Base-by-base conservation (phyloP, 2,888 invertebrate species). In the Tetheella fluctuosa region DNA sequence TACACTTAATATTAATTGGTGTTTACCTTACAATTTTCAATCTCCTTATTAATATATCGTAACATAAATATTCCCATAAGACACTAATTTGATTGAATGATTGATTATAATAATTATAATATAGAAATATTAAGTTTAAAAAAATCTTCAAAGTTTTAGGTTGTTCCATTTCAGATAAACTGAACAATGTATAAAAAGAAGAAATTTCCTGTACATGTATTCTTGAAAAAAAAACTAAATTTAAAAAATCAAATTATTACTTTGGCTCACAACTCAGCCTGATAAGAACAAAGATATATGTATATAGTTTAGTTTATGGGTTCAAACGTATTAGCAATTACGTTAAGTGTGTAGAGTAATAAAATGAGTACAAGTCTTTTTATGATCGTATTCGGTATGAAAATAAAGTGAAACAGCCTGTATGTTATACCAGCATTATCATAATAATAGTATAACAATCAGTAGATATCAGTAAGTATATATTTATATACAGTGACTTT, bases 21-120 rank as follows among this genome's bases (percentile, higher is more conserved):
- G 87, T 88, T 85, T 78, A 76, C 79, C 79, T 83, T 86, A 85
- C 84, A 84, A 69, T 72, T 71, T 76, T 34, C 55, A 34, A 23
- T 25, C 23, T 54, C 53, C 53, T 54, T 28, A 54, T 30, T 65
- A 54, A 60, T 57, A 60, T 65, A 60, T 54, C 34, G 34, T 20
- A 20, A 58, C 23, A 57, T 56, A 48, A 42, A 42, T 42, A 17
- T 17, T 17, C n/a, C 42, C 15, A 37, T 37, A 42, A 39, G n/a
- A n/a, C 15, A 39, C 4, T 15, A 39, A 39, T 42, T 17, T 42
- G 17, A 42, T 17, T 42, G n/a, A 17, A 17, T 7, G 42, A 7
- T 42, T 17, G 42, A 17, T 17, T 6, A 48, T 7, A 20, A 10
- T 20, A 10, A 17, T 48, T 20, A 10, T 2, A 8, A 20, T 7